Evolutionary conservation across 2,888 invertebrate genomes (phyloP).

Genomic region (Hypsopygia costalis): DNA sequence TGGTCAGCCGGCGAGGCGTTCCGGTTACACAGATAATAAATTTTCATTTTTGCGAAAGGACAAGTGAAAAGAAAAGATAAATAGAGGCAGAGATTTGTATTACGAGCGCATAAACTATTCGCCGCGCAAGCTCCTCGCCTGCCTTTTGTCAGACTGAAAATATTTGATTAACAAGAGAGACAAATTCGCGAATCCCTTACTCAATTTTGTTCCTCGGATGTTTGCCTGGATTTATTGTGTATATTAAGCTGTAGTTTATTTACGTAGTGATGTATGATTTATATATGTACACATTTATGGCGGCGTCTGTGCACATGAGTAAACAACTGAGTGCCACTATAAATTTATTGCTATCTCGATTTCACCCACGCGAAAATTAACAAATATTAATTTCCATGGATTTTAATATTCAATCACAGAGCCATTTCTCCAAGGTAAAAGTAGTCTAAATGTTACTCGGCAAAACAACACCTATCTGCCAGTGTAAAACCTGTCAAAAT

Average conservation of each 20-base stretch:
- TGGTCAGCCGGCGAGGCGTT: conserved; percentile 51
- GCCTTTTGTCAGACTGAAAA: conserved; percentile 28
- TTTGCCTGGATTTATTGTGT: background rate
- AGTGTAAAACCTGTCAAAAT: too few relatives aligned
- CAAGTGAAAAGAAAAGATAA: conserved; percentile 72
- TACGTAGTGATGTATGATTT: background rate
- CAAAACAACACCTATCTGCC: too few relatives aligned
- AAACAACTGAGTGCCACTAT: too few relatives aligned
- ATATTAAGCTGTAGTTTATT: background rate
- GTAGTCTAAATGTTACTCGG: too few relatives aligned
- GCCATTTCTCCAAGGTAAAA: too few relatives aligned
- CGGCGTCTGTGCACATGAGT: conserved; percentile 4
- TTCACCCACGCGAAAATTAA: too few relatives aligned
- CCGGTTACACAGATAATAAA: conserved; percentile 64
- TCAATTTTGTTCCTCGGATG: conserved; percentile 5
- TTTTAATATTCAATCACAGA: too few relatives aligned
- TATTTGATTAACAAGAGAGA: conserved; percentile 49
- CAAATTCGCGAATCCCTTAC: conserved; percentile 23
- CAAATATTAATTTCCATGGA: too few relatives aligned
- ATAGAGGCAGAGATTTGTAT: conserved; percentile 55
- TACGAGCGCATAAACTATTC: conserved; percentile 45
- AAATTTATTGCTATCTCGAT: too few relatives aligned
- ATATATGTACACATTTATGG: background rate
- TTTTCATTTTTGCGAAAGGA: conserved; percentile 70
- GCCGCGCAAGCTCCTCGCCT: conserved; percentile 24